Conservation (phyloP, 2,888 invertebrate species). For the Proisotoma minuta region DNA sequence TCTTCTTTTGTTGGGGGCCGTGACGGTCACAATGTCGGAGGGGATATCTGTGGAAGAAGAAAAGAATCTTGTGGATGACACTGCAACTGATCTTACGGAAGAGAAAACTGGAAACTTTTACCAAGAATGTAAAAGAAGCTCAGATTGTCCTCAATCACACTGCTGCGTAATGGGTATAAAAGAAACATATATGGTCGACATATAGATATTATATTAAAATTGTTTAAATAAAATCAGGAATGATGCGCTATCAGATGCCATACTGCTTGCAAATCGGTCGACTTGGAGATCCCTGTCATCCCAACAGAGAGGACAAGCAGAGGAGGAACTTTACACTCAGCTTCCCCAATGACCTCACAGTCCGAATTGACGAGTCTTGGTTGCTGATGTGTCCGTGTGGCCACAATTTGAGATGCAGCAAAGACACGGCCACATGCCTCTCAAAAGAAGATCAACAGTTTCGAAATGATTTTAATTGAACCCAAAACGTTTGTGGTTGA, state of each 20-base stretch:
- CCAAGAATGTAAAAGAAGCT: conserved; percentile 18
- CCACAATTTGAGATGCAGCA: conserved; percentile 12
- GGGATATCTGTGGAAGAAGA: too few species aligned
- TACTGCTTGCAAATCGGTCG: conserved; percentile 24
- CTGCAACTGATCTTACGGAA: too few species aligned
- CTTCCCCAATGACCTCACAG: conserved; percentile 21
- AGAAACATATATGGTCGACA: not conserved
- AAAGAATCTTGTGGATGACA: too few species aligned
- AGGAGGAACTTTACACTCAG: conserved; percentile 31
- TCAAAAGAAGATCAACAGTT: not conserved
- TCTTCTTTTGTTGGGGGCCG: too few species aligned
- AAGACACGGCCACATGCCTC: conserved; percentile 5
- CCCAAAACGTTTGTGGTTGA: not conserved
- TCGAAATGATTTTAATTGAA: not conserved
- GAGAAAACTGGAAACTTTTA: too few species aligned
- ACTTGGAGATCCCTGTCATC: conserved; percentile 33
- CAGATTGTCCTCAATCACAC: conserved; percentile 26
- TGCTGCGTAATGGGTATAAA: conserved; percentile 36
- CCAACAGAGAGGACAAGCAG: conserved; percentile 11
- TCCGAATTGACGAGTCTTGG: conserved; percentile 19
- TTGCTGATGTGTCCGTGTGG: conserved; percentile 31
- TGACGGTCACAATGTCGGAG: too few species aligned
- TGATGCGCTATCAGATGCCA: conserved; percentile 31
- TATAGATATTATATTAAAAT: not conserved
- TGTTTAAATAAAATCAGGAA: conserved; percentile 22